Percentiles rank a stretch among this genome's conserved stretches.
Evolutionary conservation across 2,797 vertebrate species (phyloP).

Genomic region (Cossypha dichroa): DNA sequence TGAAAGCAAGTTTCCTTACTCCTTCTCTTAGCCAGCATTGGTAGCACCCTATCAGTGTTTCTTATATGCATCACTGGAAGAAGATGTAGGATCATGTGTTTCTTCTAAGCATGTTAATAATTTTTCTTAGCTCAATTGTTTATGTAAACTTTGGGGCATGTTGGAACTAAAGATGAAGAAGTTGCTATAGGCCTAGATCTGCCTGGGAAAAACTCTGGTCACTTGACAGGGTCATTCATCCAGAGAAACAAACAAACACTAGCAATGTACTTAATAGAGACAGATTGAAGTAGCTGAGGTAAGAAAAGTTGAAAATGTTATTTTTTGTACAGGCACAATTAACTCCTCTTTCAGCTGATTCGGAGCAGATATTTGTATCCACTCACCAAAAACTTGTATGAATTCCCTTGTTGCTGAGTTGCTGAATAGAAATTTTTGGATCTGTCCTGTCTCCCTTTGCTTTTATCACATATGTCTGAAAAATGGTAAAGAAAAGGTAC

Average conservation of each 20-base stretch:
- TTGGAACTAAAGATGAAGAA: neutral
- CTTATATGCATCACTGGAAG: neutral
- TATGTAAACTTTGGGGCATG: neutral
- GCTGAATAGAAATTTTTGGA: neutral
- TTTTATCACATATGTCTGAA: neutral
- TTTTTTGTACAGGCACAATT: neutral
- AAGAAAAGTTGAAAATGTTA: neutral
- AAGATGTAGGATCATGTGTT: neutral
- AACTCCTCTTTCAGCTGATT: neutral
- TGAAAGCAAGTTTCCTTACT: neutral
- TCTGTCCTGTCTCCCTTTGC: neutral
- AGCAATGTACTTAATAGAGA: neutral
- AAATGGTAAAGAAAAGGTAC: fast-evolving
- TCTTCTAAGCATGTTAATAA: neutral
- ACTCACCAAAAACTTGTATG: neutral
- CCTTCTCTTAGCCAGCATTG: neutral
- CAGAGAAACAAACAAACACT: neutral
- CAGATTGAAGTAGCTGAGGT: neutral
- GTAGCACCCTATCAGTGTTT: neutral
- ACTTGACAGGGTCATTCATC: neutral
- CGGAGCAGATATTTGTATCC: neutral
- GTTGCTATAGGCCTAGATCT: neutral
- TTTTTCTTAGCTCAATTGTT: neutral
- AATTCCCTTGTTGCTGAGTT: neutral
- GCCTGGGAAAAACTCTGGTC: neutral